These are phyloP conservation scores for Podabrus alpinus DNA, from an alignment of 2,888 invertebrate species.

Conservation along the genomic window DNA sequence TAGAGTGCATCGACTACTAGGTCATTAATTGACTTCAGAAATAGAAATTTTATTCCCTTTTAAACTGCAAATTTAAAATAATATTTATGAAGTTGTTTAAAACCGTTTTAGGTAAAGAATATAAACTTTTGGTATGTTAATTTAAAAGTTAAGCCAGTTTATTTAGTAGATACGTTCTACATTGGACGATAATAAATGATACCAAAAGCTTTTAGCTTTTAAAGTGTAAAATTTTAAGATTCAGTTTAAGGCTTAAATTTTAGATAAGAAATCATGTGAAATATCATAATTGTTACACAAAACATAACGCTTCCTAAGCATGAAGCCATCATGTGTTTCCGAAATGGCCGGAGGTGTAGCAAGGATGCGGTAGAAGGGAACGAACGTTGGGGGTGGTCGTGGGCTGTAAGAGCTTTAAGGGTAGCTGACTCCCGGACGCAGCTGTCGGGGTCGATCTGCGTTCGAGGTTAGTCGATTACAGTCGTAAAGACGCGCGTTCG, in stretches of 20 bases:
- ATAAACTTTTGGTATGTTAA: not conserved
- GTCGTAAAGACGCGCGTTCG: conserved; percentile 32
- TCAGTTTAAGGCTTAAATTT: not conserved
- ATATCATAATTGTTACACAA: conserved; percentile 6
- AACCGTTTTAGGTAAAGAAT: not conserved
- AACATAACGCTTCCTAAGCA: conserved; percentile 23
- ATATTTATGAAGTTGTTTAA: too few relatives aligned
- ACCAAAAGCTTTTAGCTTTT: not conserved
- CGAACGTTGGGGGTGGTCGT: conserved; percentile 19
- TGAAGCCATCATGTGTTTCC: conserved; percentile 30
- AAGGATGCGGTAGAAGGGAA: conserved; percentile 29
- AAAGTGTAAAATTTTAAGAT: not conserved
- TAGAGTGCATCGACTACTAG: too few relatives aligned
- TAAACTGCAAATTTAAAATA: not conserved
- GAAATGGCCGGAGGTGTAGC: conserved; percentile 24
- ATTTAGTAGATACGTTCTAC: not conserved
- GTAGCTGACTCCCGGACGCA: conserved; percentile 36
- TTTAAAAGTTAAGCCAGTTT: not conserved
- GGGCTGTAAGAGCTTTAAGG: conserved; percentile 22
- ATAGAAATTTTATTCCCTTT: not conserved
- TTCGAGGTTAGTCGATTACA: conserved; percentile 28
- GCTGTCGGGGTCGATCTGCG: conserved; percentile 36
- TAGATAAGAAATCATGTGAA: not conserved
- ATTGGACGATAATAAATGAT: not conserved
- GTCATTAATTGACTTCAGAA: too few relatives aligned